Base-by-base conservation (phyloP, 2,113 vertebrate genomes). In the Hippolais icterina region DNA sequence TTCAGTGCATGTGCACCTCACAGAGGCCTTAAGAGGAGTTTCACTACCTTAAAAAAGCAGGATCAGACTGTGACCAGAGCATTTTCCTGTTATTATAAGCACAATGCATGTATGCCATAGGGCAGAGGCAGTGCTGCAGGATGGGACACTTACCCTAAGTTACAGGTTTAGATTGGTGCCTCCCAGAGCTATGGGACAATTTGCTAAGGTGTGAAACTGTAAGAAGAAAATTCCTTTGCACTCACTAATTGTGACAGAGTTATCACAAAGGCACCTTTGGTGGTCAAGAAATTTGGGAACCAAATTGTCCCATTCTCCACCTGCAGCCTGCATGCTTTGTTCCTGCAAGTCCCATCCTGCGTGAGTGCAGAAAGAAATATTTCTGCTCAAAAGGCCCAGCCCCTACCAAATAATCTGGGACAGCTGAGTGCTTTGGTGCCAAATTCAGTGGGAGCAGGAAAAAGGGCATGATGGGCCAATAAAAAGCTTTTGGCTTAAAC, bases 101-200 rank as follows among this genome's bases (percentile, higher is more conserved):
- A 14, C 12, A 15, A 8, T 50, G 2, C 5, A 1, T 35, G 0
- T 29, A 15, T 44, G 27, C 31, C 10, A 27, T 9, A 24, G 17
- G 70, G 28, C 66, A 54, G 35, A 85, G 49, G 68, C 39, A 35
- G 1, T 64, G 23, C 39, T 56, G 2, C 19, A n/a, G 5, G 5
- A 1, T 19, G 9, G 25, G 22, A 17, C 29, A 15, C 6, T 57
- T 31, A 25, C 4, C 49, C 33, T 42, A 0, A 4, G 2, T n/a
- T 61, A 11, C 17, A 64, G 46, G 12, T 33, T 86, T 59, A 18
- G 11, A 14, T 15, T 68, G 47, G 27, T 85, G 52, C 29, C 65
- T 68, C 60, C 44, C 21, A 35, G 24, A 17, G 27, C 37, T 31
- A n/a, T 7, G 41, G 49, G 42, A 41, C 13, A 61, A 27, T 35